Percentiles rank a stretch among this genome's conserved stretches.
Conservation (phyloP, 2,113 vertebrate genomes). For the Lutjanus erythropterus region DNA sequence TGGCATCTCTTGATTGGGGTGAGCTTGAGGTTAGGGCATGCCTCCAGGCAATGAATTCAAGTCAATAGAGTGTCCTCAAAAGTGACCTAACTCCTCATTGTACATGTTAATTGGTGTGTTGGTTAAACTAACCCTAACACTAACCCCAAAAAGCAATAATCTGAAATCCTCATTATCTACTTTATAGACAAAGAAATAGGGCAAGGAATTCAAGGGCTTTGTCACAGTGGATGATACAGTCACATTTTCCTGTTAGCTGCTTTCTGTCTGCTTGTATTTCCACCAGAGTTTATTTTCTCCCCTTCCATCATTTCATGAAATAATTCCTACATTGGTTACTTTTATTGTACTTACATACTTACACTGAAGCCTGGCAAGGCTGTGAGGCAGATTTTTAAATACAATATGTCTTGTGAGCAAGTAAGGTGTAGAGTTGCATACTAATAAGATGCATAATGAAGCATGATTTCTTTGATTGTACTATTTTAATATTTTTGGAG, state of each 20-base stretch:
- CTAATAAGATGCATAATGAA: conserved; percentile 12
- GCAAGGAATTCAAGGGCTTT: not conserved
- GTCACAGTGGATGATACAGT: not conserved
- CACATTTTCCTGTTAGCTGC: not conserved
- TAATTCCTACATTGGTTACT: not conserved
- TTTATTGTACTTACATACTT: not conserved
- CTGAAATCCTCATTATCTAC: not conserved
- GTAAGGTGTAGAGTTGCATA: conserved; percentile 3
- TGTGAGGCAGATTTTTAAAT: not conserved
- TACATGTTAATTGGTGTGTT: not conserved
- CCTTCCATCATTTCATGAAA: not conserved
- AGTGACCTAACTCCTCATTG: not conserved
- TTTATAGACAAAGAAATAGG: not conserved
- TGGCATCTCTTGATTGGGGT: conserved; percentile 1
- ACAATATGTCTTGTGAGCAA: not conserved
- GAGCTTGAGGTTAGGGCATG: conserved; percentile 1
- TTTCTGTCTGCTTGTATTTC: not conserved
- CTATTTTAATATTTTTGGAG: conserved; percentile 24
- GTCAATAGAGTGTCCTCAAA: conserved; percentile 12
- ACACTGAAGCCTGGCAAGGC: not conserved
- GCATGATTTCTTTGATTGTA: conserved; percentile 28
- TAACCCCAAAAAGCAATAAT: not conserved
- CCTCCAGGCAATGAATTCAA: conserved; percentile 13
- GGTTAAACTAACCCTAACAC: not conserved
- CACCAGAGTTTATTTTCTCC: not conserved